Base-by-base conservation (phyloP, 2,888 invertebrate species). In the Drosophila lutescens region DNA sequence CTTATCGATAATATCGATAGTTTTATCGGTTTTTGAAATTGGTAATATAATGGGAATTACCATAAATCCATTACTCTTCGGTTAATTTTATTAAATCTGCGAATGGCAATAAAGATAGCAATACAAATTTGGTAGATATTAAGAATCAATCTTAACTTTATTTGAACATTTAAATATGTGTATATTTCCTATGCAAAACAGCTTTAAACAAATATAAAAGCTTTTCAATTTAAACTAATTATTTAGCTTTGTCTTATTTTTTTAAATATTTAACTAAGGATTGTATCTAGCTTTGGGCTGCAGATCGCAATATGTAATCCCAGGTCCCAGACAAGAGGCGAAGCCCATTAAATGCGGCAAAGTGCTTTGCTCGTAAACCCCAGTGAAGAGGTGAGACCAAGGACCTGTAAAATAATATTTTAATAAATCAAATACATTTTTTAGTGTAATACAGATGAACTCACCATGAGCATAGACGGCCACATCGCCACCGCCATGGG, bases 401-500 rank as follows among this genome's bases (percentile, higher is more conserved):
- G 94, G 94, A 81, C 93, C 89, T 93, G 10, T 10, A 62, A 57
- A 23, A 10, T 3, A 7, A 30, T 8, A 6, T 41, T 13, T 13
- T 6, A 2, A 23, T 20, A 12, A 20, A 23, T 2, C 12, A 43
- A 26, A 26, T 7, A 20, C 20, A 20, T 26, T 26, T 26, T 26
- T 26, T 6, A 2, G 5, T 43, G 20, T 1, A n/a, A 7, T 2
- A 1, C 36, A 2, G 1, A 38, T 7, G 2, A 38, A 47, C 40
- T 23, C 70, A 89, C 93, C 95, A 51, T 90, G 90, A 0, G 95
- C 95, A 91, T 94, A 96, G 2, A 97, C 94, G 0, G 95, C 94
- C 0, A 97, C 96, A 89, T 97, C 97, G 76, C 96, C 96, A 0
- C 95, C 96, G 0, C 95, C 96, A 79, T 96, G 96, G 0, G 96